These are phyloP conservation scores for Pachypeltis micranthus DNA, from an alignment of 1,140 invertebrate species.

Conservation along the genomic window DNA sequence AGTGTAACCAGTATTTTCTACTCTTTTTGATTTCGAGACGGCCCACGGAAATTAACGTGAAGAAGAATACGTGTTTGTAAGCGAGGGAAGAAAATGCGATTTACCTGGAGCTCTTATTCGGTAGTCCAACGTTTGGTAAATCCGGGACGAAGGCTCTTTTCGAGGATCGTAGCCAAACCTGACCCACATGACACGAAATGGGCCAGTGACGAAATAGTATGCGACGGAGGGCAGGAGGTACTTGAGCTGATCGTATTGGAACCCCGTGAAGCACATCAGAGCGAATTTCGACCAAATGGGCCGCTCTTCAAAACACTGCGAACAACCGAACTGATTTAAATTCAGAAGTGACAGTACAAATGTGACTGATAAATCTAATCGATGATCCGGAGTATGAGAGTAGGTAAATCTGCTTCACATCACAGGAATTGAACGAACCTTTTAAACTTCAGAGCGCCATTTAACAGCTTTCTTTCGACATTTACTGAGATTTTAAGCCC, in stretches of 20 bases:
- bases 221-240: conserved; percentile 66
- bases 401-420: neutral
- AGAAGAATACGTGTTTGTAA: too few species aligned
- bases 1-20: too few species aligned
- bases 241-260: conserved; percentile 53
- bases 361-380: too few species aligned
- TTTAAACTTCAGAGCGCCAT: too few species aligned
- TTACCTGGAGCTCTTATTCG: conserved; percentile 55
- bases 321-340: neutral
- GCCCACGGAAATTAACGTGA: too few species aligned
- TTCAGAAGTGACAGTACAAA: neutral
- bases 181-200: conserved; percentile 78
- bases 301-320: conserved; percentile 53
- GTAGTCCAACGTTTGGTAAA: conserved; percentile 80
- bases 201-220: conserved; percentile 74
- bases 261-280: conserved; percentile 50
- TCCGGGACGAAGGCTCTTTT: conserved; percentile 58
- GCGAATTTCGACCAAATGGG: conserved; percentile 77
- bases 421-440: too few species aligned
- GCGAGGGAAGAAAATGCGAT: too few species aligned
- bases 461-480: too few species aligned
- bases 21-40: too few species aligned
- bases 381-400: too few species aligned
- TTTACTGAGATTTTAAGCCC: too few species aligned
- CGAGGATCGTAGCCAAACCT: conserved; percentile 76